Evolutionary conservation across 2,113 vertebrate genomes (phyloP), one percentile per base, ranked within the genome.

Genomic region (Limanda limanda): DNA sequence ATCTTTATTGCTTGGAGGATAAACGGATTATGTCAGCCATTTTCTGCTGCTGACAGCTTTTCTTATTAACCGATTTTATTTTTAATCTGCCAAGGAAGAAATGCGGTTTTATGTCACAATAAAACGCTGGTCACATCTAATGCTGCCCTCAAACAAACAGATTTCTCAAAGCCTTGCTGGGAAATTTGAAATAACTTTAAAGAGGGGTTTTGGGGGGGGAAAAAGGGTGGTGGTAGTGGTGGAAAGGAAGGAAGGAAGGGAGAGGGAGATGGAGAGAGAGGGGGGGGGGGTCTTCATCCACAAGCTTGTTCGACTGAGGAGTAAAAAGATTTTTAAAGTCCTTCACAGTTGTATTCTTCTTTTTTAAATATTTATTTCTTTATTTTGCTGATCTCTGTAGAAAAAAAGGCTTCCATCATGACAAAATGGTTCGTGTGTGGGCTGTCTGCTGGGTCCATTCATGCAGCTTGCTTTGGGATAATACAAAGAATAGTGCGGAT

Each of bases 21-120:
- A 99, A 99, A 99, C 97, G 97, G 98, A 99, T 99, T 99, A 99
- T 99, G 97, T 98, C 97, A 98, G 97, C 97, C 97, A 97, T 99
- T 99, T 99, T 99, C 97, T 98, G 97, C 98, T 96, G 97, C 97
- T 98, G 97, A 99, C 98, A 99, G 97, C 97, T 99, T 99, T 99
- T 99, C 98, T 99, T 99, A 99, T 99, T 99, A 99, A 99, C 97
- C 96, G 97, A 98, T 99, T 99, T 99, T 99, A 98, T 98, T 99
- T 99, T 99, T 99, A 99, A 99, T 99, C 98, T 99, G 97, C 97
- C 96, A 94, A 96, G 97, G 97, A 99, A 99, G 97, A 98, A 99
- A 99, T 98, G 97, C 95, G 96, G 97, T 98, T 98, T 99, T 99
- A 98, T 99, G 98, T 99, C 97, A 99, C 97, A 99, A 99, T 99